phyloP scores from a whole-genome alignment of 2,113 vertebrate species.

The Amphilophus citrinellus region DNA sequence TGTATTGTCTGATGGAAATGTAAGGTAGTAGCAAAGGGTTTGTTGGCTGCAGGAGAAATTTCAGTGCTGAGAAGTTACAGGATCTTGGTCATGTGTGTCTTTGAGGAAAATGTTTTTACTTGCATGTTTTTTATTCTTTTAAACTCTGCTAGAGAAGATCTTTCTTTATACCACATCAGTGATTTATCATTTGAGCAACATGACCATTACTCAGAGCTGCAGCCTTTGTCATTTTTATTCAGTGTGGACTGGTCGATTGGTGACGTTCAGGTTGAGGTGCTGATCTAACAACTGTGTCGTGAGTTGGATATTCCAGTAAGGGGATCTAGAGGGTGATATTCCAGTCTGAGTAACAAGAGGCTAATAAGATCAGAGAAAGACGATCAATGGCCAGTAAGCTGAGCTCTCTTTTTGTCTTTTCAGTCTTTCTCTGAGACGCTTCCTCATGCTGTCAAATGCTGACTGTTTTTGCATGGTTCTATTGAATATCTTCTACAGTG shows the following conservation, averaged over 20 bases:
- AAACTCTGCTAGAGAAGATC: constrained; percentile 16
- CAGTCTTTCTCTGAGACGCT: constrained; percentile 29
- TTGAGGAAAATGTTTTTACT: constrained; percentile 16
- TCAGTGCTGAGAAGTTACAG: background rate
- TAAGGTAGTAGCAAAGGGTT: background rate
- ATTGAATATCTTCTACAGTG: background rate
- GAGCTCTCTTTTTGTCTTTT: constrained; percentile 59
- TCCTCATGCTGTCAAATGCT: constrained; percentile 36
- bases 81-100: background rate
- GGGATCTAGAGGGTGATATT: constrained; percentile 75
- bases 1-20: constrained; percentile 33
- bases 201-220: background rate
- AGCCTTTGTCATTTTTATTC: constrained; percentile 17
- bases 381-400: constrained; percentile 74
- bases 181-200: constrained; percentile 13
- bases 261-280: constrained; percentile 51
- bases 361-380: constrained; percentile 76
- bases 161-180: background rate
- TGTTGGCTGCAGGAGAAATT: constrained; percentile 5
- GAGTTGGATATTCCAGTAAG: constrained; percentile 68
- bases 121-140: constrained; percentile 12
- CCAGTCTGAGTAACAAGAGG: constrained; percentile 73
- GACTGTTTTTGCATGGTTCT: constrained; percentile 29
- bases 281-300: constrained; percentile 60
- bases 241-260: constrained; percentile 16